Evolutionary conservation across 2,888 invertebrate genomes (phyloP).

Genomic region (Halictus ligatus): DNA sequence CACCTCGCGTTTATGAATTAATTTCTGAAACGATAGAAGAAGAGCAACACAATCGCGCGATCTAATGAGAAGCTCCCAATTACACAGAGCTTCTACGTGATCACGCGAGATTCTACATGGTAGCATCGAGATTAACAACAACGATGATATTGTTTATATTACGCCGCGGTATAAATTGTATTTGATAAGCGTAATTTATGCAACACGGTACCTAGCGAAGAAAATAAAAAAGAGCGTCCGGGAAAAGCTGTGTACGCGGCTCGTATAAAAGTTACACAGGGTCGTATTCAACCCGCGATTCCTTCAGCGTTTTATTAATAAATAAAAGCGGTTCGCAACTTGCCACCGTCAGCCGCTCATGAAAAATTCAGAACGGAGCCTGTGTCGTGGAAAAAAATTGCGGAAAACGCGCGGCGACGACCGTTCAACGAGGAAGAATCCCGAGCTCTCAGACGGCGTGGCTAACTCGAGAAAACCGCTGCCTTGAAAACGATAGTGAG

Average conservation of each 20-base stretch:
- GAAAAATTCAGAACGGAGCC: neutral
- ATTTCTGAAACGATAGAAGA: neutral
- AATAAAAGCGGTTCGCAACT: slow-evolving; percentile 15
- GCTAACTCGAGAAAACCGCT: slow-evolving; percentile 10
- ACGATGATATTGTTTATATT: neutral
- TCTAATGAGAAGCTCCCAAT: neutral
- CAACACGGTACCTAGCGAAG: neutral
- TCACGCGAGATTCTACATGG: neutral
- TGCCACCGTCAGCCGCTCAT: neutral
- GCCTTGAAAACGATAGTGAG: slow-evolving; percentile 19
- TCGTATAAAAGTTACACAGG: slow-evolving; percentile 5
- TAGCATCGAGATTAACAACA: neutral
- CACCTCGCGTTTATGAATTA: neutral
- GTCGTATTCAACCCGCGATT: neutral
- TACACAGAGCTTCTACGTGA: neutral
- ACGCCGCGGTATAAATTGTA: neutral
- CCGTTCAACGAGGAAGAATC: slow-evolving; percentile 2
- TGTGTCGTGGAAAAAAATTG: slow-evolving; percentile 4
- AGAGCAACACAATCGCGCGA: neutral
- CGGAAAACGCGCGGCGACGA: neutral
- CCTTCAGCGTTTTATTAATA: slow-evolving; percentile 1
- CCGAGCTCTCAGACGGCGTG: neutral
- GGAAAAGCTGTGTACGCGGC: neutral
- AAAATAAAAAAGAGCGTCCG: neutral
- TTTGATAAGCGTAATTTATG: neutral